A percentile compares a stretch with the other conserved stretches of the same genome.
Conservation (phyloP, 2,797 vertebrate species). For the Intellagama lesueurii region DNA sequence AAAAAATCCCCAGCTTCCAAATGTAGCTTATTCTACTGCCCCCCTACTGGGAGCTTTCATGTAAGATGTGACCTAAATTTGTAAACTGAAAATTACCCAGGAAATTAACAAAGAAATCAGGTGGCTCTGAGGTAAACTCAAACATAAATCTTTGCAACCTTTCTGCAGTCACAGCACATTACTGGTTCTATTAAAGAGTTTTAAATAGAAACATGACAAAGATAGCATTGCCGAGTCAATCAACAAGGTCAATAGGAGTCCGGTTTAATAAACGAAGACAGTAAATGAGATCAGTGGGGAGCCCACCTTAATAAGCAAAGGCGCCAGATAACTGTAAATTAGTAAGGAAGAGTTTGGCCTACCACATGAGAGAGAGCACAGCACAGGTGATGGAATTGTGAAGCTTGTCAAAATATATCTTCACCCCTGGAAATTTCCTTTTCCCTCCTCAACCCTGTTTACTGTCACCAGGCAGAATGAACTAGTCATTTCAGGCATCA, state of each 20-base stretch:
- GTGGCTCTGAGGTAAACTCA: not conserved
- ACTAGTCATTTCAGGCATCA: not conserved
- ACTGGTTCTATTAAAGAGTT: slow-evolving; percentile 25
- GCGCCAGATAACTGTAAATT: slow-evolving; percentile 15
- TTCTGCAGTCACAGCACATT: slow-evolving; percentile 23
- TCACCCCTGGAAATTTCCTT: not conserved
- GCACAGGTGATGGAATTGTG: slow-evolving; percentile 8
- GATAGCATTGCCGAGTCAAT: not conserved
- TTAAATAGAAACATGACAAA: slow-evolving; percentile 31
- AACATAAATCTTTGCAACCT: slow-evolving; percentile 29
- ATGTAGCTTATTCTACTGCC: not conserved
- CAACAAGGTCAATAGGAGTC: slow-evolving; percentile 23
- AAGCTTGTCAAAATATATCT: not conserved
- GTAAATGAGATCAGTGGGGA: slow-evolving; percentile 12
- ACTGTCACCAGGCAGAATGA: not conserved
- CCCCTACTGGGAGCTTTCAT: not conserved
- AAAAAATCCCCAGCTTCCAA: not conserved
- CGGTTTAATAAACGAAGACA: slow-evolving; percentile 23
- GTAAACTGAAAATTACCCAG: not conserved
- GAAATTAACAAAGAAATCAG: slow-evolving; percentile 11
- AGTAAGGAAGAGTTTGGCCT: slow-evolving; percentile 14
- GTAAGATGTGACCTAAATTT: slow-evolving; percentile 14
- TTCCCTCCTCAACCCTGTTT: slow-evolving; percentile 1
- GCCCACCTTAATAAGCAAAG: slow-evolving; percentile 45
- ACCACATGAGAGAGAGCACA: not conserved